Conservation (phyloP, 2,888 invertebrate genomes). For the Notodonta ziczac region DNA sequence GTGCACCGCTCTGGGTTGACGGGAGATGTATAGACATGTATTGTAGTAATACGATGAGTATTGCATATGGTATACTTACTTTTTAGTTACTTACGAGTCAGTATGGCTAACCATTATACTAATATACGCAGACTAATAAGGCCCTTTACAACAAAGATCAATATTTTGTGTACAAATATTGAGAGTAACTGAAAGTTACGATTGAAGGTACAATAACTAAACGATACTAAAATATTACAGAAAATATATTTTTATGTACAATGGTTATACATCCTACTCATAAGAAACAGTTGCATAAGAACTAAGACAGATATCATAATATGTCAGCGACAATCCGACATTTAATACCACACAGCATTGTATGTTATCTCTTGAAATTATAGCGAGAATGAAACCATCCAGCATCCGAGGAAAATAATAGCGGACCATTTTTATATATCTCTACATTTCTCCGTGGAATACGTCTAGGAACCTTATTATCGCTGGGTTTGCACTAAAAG, state of each 20-base stretch:
- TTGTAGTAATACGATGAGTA: constrained; percentile 15
- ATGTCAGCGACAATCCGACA: neutral
- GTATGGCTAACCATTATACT: too few species aligned
- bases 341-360: neutral
- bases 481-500: constrained; percentile 20
- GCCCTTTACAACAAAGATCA: too few species aligned
- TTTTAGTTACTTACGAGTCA: too few species aligned
- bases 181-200: too few species aligned
- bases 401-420: constrained; percentile 34
- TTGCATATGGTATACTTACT: neutral
- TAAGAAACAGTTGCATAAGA: too few species aligned
- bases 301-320: too few species aligned
- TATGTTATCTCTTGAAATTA: neutral
- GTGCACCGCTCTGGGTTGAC: constrained; percentile 51
- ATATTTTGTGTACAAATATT: too few species aligned
- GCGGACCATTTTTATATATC: constrained; percentile 37
- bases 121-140: too few species aligned
- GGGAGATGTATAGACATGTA: constrained; percentile 28
- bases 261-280: too few species aligned
- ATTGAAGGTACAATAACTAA: too few species aligned
- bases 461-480: constrained; percentile 24
- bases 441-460: constrained; percentile 16
- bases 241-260: too few species aligned
- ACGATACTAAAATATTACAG: too few species aligned
- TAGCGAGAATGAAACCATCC: constrained; percentile 17